These are phyloP conservation scores for Mythimna pallens DNA, from an alignment of 2,888 invertebrate species.

Conservation along the genomic window DNA sequence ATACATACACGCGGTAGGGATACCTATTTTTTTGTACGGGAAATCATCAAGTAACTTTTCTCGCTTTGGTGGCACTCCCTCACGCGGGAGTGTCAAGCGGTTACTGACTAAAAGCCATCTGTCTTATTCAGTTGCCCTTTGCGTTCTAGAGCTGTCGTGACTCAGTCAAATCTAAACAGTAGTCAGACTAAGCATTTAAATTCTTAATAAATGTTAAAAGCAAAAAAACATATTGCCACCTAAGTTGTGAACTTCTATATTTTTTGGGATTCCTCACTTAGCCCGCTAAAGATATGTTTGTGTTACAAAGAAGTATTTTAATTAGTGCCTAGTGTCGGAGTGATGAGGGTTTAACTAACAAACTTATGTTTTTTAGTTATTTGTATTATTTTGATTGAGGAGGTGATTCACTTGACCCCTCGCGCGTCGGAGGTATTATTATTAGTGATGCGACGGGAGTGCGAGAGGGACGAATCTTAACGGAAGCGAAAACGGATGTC, in stretches of 20 bases:
- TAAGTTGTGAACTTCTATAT: constrained; percentile 57
- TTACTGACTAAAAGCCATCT: no score
- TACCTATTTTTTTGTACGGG: no score
- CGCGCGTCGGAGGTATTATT: no score
- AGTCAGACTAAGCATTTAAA: constrained; percentile 22
- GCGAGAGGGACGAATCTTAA: no score
- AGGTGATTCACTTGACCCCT: constrained; percentile 40
- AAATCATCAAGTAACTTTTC: no score
- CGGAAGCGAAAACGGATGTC: no score
- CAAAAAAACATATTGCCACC: constrained; percentile 61
- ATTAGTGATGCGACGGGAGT: no score
- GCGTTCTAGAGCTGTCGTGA: no score
- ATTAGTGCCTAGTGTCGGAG: constrained; percentile 65
- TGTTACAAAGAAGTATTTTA: constrained; percentile 66
- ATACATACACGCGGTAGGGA: no score
- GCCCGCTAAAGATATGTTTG: constrained; percentile 44
- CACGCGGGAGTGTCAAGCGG: no score
- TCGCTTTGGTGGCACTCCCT: no score
- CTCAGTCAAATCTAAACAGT: not conserved
- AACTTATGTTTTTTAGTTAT: constrained; percentile 47
- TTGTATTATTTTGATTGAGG: constrained; percentile 45
- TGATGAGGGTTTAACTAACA: constrained; percentile 65
- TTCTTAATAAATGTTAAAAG: constrained; percentile 47
- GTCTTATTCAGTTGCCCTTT: no score
- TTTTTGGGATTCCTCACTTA: constrained; percentile 65